Evolutionary conservation across 2,797 vertebrate genomes (phyloP), one percentile per base, ranked within the genome.

Genomic region (Enteromius afrohamiltoni): DNA sequence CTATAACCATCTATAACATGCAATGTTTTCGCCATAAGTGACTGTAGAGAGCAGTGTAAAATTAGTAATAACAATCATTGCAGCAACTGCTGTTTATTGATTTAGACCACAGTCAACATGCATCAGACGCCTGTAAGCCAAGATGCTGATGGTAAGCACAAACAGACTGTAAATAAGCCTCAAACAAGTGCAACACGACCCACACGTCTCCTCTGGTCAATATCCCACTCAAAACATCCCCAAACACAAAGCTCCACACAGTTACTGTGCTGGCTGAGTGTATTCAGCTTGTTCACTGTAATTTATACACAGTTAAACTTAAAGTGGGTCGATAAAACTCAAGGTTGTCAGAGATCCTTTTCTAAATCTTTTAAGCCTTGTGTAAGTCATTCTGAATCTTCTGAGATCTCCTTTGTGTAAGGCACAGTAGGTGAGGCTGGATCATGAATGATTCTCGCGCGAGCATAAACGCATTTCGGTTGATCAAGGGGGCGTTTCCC

Each of bases 81-180:
- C 71, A 78, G 17, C 14, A n/a, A 49, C 26, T 29, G 76, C 76
- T 49, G 76, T 62, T 78, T 65, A 49, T 64, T 49, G 23, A 49
- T 78, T 49, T 65, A 49, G 16, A 16, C n/a, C 23, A 4, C 55
- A 60, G 37, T 26, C 75, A 62, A 77, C 75, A 62, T 29, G 55
- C 37, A 62, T 62, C 45, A 45, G 10, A 65, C 0, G 19, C 14
- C 17, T 65, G 42, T n/a, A 16, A 65, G 26, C 17, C 60, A 21
- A 47, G 16, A 70, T 42, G 23, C 9, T 58, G 34, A 69, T n/a
- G 1, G 34, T 9, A 69, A 55, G 6, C 47, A 79, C 1, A 23
- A 42, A 16, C 51, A 45, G 4, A 37, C 19, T 53, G 37, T 60
- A 60, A 80, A 80, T 21, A 19, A 71, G 7, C 45, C 11, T 60